Evolutionary conservation across 2,113 vertebrate species (phyloP).

Genomic region (Aegypius monachus): DNA sequence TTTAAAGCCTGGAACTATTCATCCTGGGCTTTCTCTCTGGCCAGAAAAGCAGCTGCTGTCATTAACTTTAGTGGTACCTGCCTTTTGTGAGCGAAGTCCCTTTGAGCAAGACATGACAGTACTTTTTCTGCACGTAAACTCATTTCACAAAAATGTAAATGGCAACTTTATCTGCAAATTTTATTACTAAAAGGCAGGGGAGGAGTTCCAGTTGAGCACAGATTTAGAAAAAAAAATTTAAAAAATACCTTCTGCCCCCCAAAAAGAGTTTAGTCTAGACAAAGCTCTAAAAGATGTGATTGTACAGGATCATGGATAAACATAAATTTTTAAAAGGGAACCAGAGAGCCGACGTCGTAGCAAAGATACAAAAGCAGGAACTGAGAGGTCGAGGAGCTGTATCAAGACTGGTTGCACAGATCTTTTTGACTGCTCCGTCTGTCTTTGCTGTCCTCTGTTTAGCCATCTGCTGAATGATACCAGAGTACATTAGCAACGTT

Average conservation of each 20-base stretch:
- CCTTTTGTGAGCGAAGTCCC: not conserved
- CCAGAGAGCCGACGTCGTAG: not conserved
- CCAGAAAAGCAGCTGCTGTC: not conserved
- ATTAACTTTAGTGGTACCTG: not conserved
- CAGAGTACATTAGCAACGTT: not conserved
- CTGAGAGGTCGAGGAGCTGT: not conserved
- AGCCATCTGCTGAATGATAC: not conserved
- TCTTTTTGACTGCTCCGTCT: not conserved
- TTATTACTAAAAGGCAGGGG: not conserved
- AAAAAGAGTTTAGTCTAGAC: not conserved
- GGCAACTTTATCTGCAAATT: not conserved
- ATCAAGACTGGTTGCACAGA: not conserved
- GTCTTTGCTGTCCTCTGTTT: not conserved
- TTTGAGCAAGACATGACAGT: not conserved
- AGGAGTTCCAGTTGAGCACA: not conserved
- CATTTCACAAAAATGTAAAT: not conserved
- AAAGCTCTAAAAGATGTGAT: not conserved
- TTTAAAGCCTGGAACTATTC: not conserved
- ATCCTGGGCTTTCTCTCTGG: not conserved
- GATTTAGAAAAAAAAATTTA: not conserved
- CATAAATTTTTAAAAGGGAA: not conserved
- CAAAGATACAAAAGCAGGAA: not conserved
- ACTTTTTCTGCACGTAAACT: not conserved
- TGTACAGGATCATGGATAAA: not conserved
- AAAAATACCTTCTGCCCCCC: not conserved